phyloP scores from a whole-genome alignment of 2,113 vertebrate genomes.

The Chaetodon auriga region DNA sequence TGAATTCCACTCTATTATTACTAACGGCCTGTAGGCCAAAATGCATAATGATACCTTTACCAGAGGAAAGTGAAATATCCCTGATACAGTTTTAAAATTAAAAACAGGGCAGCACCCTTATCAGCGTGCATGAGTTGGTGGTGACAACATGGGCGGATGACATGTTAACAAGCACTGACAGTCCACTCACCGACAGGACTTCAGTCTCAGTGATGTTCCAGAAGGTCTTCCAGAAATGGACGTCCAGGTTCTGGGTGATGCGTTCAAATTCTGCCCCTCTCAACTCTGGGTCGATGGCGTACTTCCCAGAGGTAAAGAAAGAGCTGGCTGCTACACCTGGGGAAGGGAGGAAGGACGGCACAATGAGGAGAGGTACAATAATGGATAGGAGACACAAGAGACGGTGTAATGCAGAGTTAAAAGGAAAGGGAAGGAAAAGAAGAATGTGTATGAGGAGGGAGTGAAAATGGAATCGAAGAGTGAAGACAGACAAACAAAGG shows the following conservation, averaged over 20 bases:
- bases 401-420: background rate
- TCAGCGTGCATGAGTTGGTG: background rate
- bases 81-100: constrained; percentile 39
- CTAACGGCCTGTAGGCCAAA: constrained; percentile 57
- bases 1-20: constrained; percentile 70
- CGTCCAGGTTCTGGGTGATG: constrained; percentile 92
- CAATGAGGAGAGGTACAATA: background rate
- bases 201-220: constrained; percentile 95
- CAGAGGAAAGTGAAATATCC: constrained; percentile 46
- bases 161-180: constrained; percentile 8
- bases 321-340: constrained; percentile 92
- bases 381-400: constrained; percentile 1
- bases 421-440: constrained; percentile 1
- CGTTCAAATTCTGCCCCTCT: constrained; percentile 91
- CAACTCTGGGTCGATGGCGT: constrained; percentile 92
- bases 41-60: constrained; percentile 56
- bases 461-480: background rate
- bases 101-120: constrained; percentile 16
- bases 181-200: constrained; percentile 86
- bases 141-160: constrained; percentile 8
- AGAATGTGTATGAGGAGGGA: background rate
- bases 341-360: background rate
- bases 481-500: background rate
- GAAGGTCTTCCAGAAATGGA: constrained; percentile 94
- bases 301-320: constrained; percentile 91